Evolutionary conservation across 2,113 vertebrate genomes (phyloP).

Genomic region (Notechis scutatus): DNA sequence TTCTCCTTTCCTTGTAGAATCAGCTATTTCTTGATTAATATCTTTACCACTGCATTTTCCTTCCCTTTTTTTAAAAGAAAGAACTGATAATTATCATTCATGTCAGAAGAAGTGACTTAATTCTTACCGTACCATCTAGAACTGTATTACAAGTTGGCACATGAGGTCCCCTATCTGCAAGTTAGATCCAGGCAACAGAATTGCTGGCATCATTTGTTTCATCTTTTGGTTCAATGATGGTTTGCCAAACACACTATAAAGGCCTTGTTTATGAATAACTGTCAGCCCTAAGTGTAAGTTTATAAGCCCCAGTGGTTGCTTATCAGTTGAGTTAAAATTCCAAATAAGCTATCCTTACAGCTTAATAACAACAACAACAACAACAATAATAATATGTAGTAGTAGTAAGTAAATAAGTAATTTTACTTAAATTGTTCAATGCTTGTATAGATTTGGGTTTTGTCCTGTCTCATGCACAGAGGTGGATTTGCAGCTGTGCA

Average conservation of each 20-base stretch:
- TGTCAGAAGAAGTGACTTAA: neutral
- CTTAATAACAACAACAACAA: too few relatives aligned
- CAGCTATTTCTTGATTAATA: neutral
- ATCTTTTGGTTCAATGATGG: neutral
- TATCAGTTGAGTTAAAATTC: neutral
- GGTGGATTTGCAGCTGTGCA: too few relatives aligned
- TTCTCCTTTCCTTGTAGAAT: neutral
- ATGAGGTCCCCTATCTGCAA: neutral
- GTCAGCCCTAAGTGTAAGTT: neutral
- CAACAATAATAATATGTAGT: too few relatives aligned
- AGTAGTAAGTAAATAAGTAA: too few relatives aligned
- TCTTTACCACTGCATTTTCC: neutral
- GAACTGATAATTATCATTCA: neutral
- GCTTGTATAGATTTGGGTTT: neutral
- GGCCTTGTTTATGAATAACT: neutral
- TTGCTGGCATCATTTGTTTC: neutral
- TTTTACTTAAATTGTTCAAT: neutral
- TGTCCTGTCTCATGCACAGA: too few relatives aligned
- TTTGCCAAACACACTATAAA: neutral
- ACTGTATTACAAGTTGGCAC: neutral
- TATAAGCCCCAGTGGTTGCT: neutral
- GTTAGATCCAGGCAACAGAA: neutral
- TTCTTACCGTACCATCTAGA: neutral
- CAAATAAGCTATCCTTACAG: neutral
- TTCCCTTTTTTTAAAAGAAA: neutral